A percentile compares a stretch with the other conserved stretches of the same genome.
phyloP scores from a whole-genome alignment of 2,113 vertebrate genomes.

The Cettia cetti region DNA sequence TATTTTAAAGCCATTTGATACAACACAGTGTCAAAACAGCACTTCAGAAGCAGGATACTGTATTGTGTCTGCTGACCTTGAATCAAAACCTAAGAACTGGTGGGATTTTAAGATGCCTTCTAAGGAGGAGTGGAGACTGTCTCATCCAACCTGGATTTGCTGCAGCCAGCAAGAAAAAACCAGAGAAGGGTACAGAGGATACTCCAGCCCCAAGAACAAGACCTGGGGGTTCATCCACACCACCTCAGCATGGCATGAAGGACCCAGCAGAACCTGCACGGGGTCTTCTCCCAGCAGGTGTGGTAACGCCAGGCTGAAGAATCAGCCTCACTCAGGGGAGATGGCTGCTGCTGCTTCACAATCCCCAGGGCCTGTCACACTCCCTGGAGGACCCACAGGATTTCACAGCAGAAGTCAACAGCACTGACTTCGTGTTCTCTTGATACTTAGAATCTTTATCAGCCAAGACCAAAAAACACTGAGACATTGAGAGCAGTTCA shows the following conservation, averaged over 20 bases:
- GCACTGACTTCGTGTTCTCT: not conserved
- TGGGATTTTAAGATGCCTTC: not conserved
- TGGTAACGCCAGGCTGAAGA: not conserved
- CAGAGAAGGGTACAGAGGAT: not conserved
- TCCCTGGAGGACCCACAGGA: not conserved
- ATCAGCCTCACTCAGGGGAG: not conserved
- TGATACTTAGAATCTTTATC: not conserved
- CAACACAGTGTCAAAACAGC: not conserved
- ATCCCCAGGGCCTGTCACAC: not conserved
- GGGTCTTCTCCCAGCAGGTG: not conserved
- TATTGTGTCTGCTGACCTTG: not conserved
- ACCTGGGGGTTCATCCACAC: not conserved
- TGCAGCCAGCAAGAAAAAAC: not conserved
- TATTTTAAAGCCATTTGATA: not conserved
- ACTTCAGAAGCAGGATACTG: not conserved
- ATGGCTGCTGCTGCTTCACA: not conserved
- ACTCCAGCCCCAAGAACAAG: not conserved
- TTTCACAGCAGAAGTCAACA: not conserved
- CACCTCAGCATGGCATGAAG: fast-evolving
- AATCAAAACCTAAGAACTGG: not conserved
- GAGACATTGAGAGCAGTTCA: too few species aligned
- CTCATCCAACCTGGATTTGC: not conserved
- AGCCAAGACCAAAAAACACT: not conserved
- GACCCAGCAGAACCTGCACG: not conserved
- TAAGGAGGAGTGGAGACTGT: not conserved